Evolutionary conservation across 2,888 invertebrate genomes (phyloP).

Genomic region (Pammene fasciana): DNA sequence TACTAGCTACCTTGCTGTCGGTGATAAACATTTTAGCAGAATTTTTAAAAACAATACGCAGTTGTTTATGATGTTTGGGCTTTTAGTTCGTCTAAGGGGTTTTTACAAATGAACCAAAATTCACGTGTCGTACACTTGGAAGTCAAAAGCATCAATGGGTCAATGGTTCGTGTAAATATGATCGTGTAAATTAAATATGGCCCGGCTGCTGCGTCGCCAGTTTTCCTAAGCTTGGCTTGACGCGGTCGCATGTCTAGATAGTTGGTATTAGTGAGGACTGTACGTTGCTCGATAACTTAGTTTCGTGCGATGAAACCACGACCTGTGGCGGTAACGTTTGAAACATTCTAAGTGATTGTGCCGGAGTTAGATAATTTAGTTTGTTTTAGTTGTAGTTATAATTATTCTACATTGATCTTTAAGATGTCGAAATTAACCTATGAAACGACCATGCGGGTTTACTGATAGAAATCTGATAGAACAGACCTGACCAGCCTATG

Average conservation of each 20-base stretch:
- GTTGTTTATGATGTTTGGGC: no score
- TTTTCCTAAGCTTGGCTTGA: no score
- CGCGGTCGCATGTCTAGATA: background rate
- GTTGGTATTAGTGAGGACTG: slow-evolving; percentile 3
- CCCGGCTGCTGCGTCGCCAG: no score
- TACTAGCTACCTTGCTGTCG: no score
- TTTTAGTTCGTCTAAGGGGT: no score
- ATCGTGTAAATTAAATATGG: no score
- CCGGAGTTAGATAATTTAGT: slow-evolving; percentile 21
- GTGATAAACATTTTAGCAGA: no score
- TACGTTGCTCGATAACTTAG: slow-evolving; percentile 22
- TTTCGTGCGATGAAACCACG: slow-evolving; percentile 23
- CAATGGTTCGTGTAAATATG: no score
- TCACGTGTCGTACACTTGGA: no score
- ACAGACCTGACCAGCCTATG: background rate
- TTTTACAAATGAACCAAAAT: no score
- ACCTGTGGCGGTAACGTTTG: slow-evolving; percentile 26
- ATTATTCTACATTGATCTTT: background rate
- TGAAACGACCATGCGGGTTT: background rate
- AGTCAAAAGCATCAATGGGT: no score
- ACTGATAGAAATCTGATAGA: background rate
- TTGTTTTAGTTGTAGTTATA: slow-evolving; percentile 19
- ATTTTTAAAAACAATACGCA: no score
- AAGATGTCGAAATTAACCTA: background rate
- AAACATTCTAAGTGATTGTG: slow-evolving; percentile 28